Conservation (phyloP, 2,797 vertebrate genomes). For the Columba guinea region DNA sequence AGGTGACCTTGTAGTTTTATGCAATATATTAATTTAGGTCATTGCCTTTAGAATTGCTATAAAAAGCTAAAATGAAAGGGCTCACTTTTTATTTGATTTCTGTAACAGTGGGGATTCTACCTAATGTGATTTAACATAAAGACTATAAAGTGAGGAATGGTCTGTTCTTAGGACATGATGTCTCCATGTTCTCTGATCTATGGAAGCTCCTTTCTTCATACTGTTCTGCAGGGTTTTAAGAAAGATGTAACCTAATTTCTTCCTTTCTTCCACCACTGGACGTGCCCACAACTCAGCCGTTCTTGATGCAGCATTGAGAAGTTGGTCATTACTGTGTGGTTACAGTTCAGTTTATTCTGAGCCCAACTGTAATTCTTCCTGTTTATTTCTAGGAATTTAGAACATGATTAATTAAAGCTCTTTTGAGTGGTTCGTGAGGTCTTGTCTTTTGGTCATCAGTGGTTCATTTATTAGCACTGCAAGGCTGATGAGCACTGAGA, state of each 20-base stretch:
- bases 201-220: neutral
- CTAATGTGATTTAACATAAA: neutral
- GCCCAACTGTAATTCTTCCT: neutral
- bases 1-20: neutral
- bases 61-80: neutral
- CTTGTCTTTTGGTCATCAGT: neutral
- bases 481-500: neutral
- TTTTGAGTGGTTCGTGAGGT: neutral
- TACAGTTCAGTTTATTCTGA: neutral
- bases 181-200: rapidly evolving
- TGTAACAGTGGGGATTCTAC: neutral
- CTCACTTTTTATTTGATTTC: neutral
- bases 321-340: neutral
- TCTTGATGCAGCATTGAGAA: neutral
- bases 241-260: neutral
- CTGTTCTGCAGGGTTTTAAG: neutral
- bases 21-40: neutral
- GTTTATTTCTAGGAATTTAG: constrained; percentile 1
- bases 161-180: neutral
- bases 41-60: neutral
- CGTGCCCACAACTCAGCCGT: neutral
- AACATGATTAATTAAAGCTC: neutral
- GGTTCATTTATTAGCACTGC: neutral
- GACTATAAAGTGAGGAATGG: neutral
- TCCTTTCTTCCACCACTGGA: neutral